phyloP scores from a whole-genome alignment of 2,888 invertebrate genomes.

The Drosophila neutralis region DNA sequence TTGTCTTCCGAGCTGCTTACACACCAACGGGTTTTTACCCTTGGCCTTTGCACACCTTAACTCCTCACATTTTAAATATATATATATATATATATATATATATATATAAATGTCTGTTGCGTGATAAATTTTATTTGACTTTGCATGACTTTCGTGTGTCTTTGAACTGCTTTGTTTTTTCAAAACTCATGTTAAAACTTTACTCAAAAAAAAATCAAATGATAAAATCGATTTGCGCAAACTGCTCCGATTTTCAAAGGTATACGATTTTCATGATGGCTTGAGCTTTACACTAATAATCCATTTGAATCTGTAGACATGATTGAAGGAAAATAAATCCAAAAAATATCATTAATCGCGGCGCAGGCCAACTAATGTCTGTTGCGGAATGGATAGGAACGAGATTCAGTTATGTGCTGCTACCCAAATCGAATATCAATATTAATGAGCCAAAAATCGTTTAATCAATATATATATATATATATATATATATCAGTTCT shows the following conservation, averaged over 20 bases:
- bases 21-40: conserved; percentile 14
- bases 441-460: not conserved
- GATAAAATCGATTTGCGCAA: not conserved
- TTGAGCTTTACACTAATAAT: too few species aligned
- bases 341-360: not conserved
- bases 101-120: conserved; percentile 58
- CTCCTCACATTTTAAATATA: conserved; percentile 22
- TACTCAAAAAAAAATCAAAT: not conserved
- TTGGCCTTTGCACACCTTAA: not conserved
- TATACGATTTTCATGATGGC: too few species aligned
- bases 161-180: conserved; percentile 46
- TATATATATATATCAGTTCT: not conserved
- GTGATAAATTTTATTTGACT: conserved; percentile 70
- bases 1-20: not conserved
- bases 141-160: conserved; percentile 70
- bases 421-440: not conserved
- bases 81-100: conserved; percentile 54
- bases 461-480: conserved; percentile 8
- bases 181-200: not conserved
- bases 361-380: not conserved
- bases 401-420: not conserved
- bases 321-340: not conserved
- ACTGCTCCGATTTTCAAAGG: not conserved
- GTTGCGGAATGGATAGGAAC: not conserved
- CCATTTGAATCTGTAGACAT: not conserved